These are phyloP conservation scores for Rhyzopertha dominica DNA, from an alignment of 1,140 invertebrate species.

Conservation along the genomic window DNA sequence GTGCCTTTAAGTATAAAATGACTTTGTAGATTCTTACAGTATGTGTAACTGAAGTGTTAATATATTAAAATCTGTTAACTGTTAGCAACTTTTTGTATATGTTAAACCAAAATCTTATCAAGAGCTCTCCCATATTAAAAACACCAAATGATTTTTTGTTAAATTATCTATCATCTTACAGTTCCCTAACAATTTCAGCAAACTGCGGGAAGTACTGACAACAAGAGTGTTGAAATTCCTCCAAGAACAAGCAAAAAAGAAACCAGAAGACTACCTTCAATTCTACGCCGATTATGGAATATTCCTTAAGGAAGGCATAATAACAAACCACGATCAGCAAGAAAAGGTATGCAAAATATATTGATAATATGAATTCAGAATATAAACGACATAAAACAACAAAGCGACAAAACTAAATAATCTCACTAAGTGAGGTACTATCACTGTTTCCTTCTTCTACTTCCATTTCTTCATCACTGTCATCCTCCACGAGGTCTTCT, in stretches of 20 bases:
- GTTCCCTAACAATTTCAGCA: too few relatives aligned
- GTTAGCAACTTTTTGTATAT: too few relatives aligned
- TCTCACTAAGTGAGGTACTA: too few relatives aligned
- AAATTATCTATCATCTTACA: too few relatives aligned
- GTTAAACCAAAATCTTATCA: background rate
- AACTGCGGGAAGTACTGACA: conserved; percentile 79
- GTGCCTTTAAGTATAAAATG: too few relatives aligned
- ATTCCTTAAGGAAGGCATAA: conserved; percentile 94
- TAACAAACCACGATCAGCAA: conserved; percentile 69
- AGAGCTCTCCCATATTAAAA: conserved; percentile 6
- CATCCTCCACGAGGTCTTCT: conserved; percentile 13
- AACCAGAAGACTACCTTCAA: conserved; percentile 71
- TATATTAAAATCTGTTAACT: too few relatives aligned
- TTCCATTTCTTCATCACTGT: conserved; percentile 9
- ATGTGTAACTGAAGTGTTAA: too few relatives aligned
- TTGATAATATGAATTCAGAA: conserved; percentile 7
- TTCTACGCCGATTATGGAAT: conserved; percentile 92
- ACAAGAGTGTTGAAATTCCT: conserved; percentile 82
- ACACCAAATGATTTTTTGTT: conserved; percentile 1
- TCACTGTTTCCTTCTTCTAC: conserved; percentile 7
- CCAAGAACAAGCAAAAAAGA: conserved; percentile 78
- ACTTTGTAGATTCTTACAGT: too few relatives aligned
- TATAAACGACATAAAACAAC: too few relatives aligned
- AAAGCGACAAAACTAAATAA: too few relatives aligned
- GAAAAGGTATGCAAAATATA: conserved; percentile 65